A percentile compares a stretch with the other conserved stretches of the same genome.
These are phyloP conservation scores for Anguilla anguilla DNA, from an alignment of 2,797 vertebrate species.

Conservation along the genomic window DNA sequence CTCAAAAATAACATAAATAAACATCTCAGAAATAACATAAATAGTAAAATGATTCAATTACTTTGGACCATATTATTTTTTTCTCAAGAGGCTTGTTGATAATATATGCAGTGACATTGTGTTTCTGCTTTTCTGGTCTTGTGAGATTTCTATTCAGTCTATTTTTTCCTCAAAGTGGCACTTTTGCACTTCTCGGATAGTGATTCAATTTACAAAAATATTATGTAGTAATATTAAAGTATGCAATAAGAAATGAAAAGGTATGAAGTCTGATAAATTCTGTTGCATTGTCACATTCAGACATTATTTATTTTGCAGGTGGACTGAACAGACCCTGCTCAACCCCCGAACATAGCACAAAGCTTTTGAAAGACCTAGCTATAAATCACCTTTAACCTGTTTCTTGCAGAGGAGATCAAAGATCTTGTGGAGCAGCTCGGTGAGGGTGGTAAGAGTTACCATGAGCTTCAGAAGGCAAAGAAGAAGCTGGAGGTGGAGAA, in stretches of 20 bases:
- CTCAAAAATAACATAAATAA: neutral
- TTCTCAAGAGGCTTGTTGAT: neutral
- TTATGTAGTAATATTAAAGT: neutral
- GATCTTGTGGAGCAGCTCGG: slow-evolving; percentile 76
- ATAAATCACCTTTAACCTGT: neutral
- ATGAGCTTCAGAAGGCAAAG: slow-evolving; percentile 71
- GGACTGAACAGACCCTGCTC: neutral
- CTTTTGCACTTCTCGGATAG: neutral
- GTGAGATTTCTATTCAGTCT: neutral
- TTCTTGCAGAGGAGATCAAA: slow-evolving; percentile 72
- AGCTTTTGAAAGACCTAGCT: neutral
- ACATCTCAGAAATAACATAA: neutral
- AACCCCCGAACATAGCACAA: neutral
- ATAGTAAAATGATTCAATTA: neutral
- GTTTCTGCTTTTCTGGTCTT: neutral
- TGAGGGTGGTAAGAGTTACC: slow-evolving; percentile 64
- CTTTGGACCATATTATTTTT: no score
- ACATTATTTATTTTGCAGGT: neutral
- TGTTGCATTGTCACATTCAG: neutral
- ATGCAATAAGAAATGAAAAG: neutral
- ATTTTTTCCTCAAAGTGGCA: neutral
- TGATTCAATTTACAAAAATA: neutral
- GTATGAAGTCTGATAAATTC: neutral
- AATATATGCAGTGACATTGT: neutral
- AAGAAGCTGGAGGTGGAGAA: slow-evolving; percentile 74